These are phyloP conservation scores for Scarus forsteni DNA, from an alignment of 2,797 vertebrate species.

Conservation along the genomic window DNA sequence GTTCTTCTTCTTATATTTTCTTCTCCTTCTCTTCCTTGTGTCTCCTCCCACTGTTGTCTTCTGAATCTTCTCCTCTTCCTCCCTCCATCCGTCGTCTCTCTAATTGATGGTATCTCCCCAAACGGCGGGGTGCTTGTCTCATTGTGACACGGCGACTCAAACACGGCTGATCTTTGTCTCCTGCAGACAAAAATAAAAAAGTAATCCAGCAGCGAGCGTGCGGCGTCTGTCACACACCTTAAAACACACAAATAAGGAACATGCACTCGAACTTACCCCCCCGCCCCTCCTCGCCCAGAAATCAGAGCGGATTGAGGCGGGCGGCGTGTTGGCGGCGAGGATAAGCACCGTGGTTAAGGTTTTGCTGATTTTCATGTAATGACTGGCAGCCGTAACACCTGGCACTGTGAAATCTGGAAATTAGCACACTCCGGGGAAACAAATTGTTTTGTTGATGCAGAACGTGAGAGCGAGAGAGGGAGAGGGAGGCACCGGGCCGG, in stretches of 20 bases:
- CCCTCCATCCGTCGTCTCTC: slow-evolving; percentile 12
- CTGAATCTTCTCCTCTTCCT: neutral
- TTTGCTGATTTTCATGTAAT: slow-evolving; percentile 79
- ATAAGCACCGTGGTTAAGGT: slow-evolving; percentile 73
- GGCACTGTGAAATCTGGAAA: slow-evolving; percentile 80
- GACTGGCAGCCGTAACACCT: slow-evolving; percentile 82
- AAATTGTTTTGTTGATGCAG: slow-evolving; percentile 83
- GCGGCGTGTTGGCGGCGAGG: slow-evolving; percentile 44
- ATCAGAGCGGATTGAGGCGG: slow-evolving; percentile 72
- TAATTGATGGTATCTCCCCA: slow-evolving; percentile 46
- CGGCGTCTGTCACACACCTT: slow-evolving; percentile 43
- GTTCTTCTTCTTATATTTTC: neutral
- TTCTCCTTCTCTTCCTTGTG: neutral
- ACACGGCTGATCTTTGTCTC: slow-evolving; percentile 58
- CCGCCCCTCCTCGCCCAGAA: slow-evolving; percentile 49
- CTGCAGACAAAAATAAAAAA: slow-evolving; percentile 12
- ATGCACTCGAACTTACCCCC: slow-evolving; percentile 57
- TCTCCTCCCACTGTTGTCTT: too few relatives aligned
- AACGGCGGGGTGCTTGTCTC: slow-evolving; percentile 50
- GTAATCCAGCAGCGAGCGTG: slow-evolving; percentile 34
- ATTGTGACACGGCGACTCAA: slow-evolving; percentile 46
- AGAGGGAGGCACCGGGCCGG: slow-evolving; percentile 45
- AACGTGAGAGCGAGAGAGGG: slow-evolving; percentile 46
- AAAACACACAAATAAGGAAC: slow-evolving; percentile 56
- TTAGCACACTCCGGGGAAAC: slow-evolving; percentile 78